These are phyloP conservation scores for Coendou prehensilis DNA, from an alignment of 2,797 vertebrate genomes.

Conservation along the genomic window DNA sequence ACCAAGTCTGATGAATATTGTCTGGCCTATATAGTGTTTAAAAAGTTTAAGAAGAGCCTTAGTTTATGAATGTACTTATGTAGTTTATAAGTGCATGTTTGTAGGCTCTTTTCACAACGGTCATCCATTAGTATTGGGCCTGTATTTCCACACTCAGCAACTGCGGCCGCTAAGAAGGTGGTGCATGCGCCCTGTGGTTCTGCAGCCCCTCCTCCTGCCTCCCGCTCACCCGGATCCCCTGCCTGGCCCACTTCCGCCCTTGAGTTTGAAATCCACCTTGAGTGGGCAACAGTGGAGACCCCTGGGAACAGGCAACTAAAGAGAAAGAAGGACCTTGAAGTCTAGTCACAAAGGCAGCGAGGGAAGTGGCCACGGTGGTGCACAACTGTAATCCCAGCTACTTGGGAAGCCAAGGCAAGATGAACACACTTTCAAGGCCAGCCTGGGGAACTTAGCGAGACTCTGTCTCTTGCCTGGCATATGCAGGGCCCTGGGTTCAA, in stretches of 20 bases:
- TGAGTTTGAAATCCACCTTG: background rate
- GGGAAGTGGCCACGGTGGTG: background rate
- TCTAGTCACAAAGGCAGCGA: background rate
- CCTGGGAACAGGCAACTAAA: background rate
- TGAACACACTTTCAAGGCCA: background rate
- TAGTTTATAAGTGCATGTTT: background rate
- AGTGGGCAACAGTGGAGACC: background rate
- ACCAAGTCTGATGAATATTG: background rate
- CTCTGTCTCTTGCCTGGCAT: background rate
- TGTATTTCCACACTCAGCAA: background rate
- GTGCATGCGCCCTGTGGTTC: background rate
- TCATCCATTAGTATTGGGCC: background rate
- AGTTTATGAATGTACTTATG: background rate
- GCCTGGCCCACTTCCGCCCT: background rate
- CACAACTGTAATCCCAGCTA: background rate
- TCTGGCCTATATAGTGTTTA: background rate
- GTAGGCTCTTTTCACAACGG: background rate
- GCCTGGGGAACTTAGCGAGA: background rate
- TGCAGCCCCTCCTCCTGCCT: background rate
- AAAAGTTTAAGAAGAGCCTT: background rate
- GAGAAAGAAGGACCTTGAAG: background rate
- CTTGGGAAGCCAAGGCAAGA: background rate
- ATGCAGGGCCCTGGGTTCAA: background rate
- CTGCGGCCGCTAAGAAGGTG: background rate
- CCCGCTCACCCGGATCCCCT: background rate